Percentiles rank a stretch among this genome's conserved stretches.
Evolutionary conservation across 2,888 invertebrate species (phyloP).

Genomic region (Scelioninae gen. 1): DNA sequence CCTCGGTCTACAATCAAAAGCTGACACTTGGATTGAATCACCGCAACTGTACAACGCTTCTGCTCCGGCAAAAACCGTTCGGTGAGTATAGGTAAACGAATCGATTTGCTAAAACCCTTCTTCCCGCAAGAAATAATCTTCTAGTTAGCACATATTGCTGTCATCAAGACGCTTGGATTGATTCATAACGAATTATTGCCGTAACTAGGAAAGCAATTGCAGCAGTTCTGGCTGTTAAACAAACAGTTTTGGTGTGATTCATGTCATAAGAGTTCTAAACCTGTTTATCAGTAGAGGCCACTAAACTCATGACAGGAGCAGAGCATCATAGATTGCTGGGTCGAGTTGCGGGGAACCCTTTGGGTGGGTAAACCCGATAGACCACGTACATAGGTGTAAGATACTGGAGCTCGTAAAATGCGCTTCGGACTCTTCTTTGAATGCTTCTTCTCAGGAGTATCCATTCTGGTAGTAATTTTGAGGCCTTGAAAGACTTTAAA

Average conservation of each 20-base stretch:
- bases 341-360: conserved; percentile 88
- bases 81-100: neutral
- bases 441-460: conserved; percentile 85
- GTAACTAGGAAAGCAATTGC: conserved; percentile 9
- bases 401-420: conserved; percentile 91
- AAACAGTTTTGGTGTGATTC: neutral
- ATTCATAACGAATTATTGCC: conserved; percentile 2
- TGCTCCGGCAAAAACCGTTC: neutral
- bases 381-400: conserved; percentile 92
- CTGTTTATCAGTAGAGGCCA: conserved; percentile 75
- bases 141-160: conserved; percentile 7
- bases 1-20: conserved; percentile 16
- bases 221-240: neutral
- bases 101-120: neutral
- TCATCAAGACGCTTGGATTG: neutral
- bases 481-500: conserved; percentile 90
- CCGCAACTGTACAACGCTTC: conserved; percentile 10
- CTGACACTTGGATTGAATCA: conserved; percentile 19
- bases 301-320: conserved; percentile 75
- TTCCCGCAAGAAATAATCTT: neutral
- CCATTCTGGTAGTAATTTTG: conserved; percentile 85
- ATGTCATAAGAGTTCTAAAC: neutral
- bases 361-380: conserved; percentile 93
- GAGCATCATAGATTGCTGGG: conserved; percentile 73
- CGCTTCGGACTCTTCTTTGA: conserved; percentile 87